phyloP scores from a whole-genome alignment of 2,797 vertebrate genomes.

The Menidia menidia region DNA sequence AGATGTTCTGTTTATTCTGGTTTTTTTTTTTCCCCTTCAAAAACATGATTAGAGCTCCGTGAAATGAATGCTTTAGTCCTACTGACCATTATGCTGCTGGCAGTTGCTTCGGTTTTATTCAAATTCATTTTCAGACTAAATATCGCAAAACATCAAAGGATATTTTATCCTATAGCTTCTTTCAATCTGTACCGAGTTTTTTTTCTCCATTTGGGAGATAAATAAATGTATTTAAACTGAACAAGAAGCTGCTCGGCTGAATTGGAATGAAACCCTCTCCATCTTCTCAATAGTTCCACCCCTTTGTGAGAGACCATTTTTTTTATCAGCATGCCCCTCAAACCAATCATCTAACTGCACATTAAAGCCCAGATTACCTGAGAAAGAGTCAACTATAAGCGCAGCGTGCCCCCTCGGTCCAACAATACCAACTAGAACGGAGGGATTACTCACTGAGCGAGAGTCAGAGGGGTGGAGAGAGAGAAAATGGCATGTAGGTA shows the following conservation, averaged over 20 bases:
- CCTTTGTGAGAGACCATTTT: not conserved
- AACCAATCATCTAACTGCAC: conserved; percentile 23
- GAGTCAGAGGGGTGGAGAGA: conserved; percentile 12
- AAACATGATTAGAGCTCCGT: too few relatives aligned
- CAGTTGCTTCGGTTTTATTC: too few relatives aligned
- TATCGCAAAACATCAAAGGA: too few relatives aligned
- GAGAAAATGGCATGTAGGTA: conserved; percentile 42
- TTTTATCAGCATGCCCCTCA: not conserved
- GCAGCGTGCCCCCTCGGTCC: conserved; percentile 32
- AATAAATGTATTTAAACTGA: not conserved
- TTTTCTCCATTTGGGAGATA: not conserved
- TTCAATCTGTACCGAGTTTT: not conserved
- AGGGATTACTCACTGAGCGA: conserved; percentile 42
- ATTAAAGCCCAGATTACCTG: conserved; percentile 39
- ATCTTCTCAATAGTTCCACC: not conserved
- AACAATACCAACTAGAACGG: conserved; percentile 25
- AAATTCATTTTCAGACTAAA: too few relatives aligned
- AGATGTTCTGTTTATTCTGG: not conserved
- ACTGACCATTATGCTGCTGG: too few relatives aligned
- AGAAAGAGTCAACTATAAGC: conserved; percentile 47
- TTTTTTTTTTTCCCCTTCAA: too few relatives aligned
- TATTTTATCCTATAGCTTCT: too few relatives aligned
- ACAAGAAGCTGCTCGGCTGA: not conserved
- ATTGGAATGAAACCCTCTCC: not conserved
- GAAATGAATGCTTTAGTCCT: too few relatives aligned